These are phyloP conservation scores for Melanotaenia duboulayi DNA, from an alignment of 2,113 vertebrate species.

Conservation along the genomic window DNA sequence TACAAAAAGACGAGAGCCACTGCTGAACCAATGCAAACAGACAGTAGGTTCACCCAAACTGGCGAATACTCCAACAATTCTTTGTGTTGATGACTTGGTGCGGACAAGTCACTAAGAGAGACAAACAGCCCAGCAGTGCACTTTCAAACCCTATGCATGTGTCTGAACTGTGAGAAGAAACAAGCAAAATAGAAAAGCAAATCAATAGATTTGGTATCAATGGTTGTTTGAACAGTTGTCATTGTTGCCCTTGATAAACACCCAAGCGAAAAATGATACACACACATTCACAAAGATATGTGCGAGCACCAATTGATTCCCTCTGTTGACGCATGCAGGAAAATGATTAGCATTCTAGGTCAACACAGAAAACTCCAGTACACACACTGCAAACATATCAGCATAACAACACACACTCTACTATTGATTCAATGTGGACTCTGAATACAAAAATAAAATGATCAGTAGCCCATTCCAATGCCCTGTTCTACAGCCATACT, in stretches of 20 bases:
- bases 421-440: constrained; percentile 33
- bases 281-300: background rate
- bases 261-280: background rate
- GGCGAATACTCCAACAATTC: too few species aligned
- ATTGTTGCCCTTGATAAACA: constrained; percentile 27
- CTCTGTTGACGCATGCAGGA: constrained; percentile 29
- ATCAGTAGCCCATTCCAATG: constrained; percentile 21
- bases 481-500: background rate
- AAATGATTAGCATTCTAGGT: constrained; percentile 33
- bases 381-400: constrained; percentile 13
- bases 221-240: background rate
- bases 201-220: background rate
- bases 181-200: background rate
- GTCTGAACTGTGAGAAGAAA: background rate
- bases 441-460: constrained; percentile 40
- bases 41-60: too few species aligned
- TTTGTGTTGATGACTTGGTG: too few species aligned
- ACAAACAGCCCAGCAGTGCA: background rate
- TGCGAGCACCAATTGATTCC: constrained; percentile 34
- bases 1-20: too few species aligned
- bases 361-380: constrained; percentile 15
- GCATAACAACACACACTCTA: constrained; percentile 2
- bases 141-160: background rate
- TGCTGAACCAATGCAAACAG: too few species aligned
- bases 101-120: background rate